Base-by-base conservation (phyloP, 2,888 invertebrate species). In the Ophion obscuratus region DNA sequence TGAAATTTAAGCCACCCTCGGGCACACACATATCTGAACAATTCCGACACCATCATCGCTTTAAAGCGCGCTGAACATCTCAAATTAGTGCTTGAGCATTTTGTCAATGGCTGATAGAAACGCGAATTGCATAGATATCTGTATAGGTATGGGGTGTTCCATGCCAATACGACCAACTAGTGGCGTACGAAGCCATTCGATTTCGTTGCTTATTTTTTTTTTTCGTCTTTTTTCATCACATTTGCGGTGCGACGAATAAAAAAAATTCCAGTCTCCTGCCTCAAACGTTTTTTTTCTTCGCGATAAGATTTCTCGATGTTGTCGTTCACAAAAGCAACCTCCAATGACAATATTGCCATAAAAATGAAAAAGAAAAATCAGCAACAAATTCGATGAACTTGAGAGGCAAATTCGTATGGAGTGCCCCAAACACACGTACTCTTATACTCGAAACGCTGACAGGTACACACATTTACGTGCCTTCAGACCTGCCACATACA, bases 41-140 rank as follows among this genome's bases (percentile, higher is more conserved):
- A 70, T n/a, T 31, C 36, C 24, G 27, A 53, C 64, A 64, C 44
- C 57, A 59, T 31, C 71, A 81, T 59, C 64, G 82, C 79, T 83
- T 83, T 61, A 20, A 83, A 64, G 57, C 76, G 80, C 83, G 83
- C 77, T 24, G 59, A 59, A 67, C 61, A 68, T 61, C 57, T 17
- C 17, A 24, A 66, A 82, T 81, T 86, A 86, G 86, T 86, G 86
- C 86, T 83, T 86, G 86, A 68, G 85, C 86, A 86, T 86, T 83
- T 86, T 81, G 83, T 86, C 76, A 70, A 81, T 86, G 77, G 83
- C 86, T 86, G 27, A 81, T 81, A 81, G 80, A 81, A 66, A 59
- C 83, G 86, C 86, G 73, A 83, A 62, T 81, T 68, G 81, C 83
- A 81, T 86, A 66, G 68, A 62, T 20, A 59, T 24, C 27, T n/a